phyloP scores from a whole-genome alignment of 2,888 invertebrate species.

The Aleiodes leptofemur region DNA sequence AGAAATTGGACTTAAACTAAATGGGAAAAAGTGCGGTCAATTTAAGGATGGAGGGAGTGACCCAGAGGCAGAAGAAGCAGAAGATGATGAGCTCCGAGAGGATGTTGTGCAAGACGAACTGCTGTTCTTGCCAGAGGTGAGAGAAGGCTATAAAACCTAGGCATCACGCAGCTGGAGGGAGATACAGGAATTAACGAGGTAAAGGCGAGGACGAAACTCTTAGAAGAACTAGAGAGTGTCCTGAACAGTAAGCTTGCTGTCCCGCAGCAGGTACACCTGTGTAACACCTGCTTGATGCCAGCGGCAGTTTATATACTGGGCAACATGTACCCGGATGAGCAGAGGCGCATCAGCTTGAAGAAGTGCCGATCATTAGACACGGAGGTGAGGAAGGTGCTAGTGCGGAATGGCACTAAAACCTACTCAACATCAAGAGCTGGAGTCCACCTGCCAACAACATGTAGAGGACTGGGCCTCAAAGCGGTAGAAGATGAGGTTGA shows the following conservation, averaged over 20 bases:
- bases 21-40: constrained; percentile 34
- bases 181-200: not conserved
- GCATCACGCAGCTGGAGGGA: constrained; percentile 3
- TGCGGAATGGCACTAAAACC: not conserved
- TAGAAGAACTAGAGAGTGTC: not conserved
- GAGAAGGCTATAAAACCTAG: constrained; percentile 32
- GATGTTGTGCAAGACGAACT: too few species aligned
- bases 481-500: not conserved
- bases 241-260: constrained; percentile 39
- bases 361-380: constrained; percentile 48
- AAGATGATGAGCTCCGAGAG: too few species aligned
- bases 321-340: constrained; percentile 27
- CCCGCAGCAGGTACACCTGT: constrained; percentile 40
- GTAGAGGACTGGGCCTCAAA: not conserved
- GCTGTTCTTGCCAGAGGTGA: not conserved
- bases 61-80: not conserved
- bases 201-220: not conserved
- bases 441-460: not conserved
- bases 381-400: constrained; percentile 37
- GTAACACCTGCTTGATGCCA: constrained; percentile 41
- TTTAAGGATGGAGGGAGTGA: constrained; percentile 9
- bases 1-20: constrained; percentile 26
- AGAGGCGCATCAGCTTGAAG: constrained; percentile 46
- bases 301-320: constrained; percentile 1
- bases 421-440: not conserved